A percentile compares a stretch with the other conserved stretches of the same genome.
phyloP scores from a whole-genome alignment of 2,888 invertebrate species.

The Lomographa bimaculata region DNA sequence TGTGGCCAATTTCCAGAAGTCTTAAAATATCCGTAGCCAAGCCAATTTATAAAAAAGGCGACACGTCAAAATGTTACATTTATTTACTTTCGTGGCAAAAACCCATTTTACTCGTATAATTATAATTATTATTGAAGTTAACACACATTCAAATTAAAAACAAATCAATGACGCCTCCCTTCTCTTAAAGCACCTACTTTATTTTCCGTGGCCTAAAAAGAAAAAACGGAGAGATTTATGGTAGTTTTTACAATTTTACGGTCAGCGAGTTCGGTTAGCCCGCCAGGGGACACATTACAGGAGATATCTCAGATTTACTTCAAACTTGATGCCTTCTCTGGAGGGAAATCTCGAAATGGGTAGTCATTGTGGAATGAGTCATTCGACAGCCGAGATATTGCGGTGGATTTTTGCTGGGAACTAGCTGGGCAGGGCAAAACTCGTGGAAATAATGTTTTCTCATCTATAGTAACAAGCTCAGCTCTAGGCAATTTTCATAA shows the following conservation, averaged over 20 bases:
- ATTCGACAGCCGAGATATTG: slow-evolving; percentile 51
- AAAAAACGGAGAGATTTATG: slow-evolving; percentile 70
- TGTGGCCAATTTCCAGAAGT: too few species aligned
- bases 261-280: slow-evolving; percentile 71
- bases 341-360: slow-evolving; percentile 75
- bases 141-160: too few species aligned
- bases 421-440: too few species aligned
- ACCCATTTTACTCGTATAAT: too few species aligned
- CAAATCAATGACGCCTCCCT: slow-evolving; percentile 28
- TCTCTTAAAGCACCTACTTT: slow-evolving; percentile 26
- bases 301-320: slow-evolving; percentile 79
- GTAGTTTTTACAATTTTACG: slow-evolving; percentile 82
- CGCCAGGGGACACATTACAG: slow-evolving; percentile 74
- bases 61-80: too few species aligned
- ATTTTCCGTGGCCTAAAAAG: slow-evolving; percentile 40
- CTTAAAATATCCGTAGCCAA: too few species aligned
- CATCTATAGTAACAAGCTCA: too few species aligned
- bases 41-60: too few species aligned
- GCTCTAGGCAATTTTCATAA: too few species aligned
- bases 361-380: slow-evolving; percentile 60
- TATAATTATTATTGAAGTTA: too few species aligned
- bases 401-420: slow-evolving; percentile 36
- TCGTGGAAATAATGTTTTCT: too few species aligned
- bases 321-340: slow-evolving; percentile 74
- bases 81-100: too few species aligned